Percentiles rank a stretch among this genome's conserved stretches.
phyloP scores from a whole-genome alignment of 2,797 vertebrate genomes.

The Cyprinella venusta region DNA sequence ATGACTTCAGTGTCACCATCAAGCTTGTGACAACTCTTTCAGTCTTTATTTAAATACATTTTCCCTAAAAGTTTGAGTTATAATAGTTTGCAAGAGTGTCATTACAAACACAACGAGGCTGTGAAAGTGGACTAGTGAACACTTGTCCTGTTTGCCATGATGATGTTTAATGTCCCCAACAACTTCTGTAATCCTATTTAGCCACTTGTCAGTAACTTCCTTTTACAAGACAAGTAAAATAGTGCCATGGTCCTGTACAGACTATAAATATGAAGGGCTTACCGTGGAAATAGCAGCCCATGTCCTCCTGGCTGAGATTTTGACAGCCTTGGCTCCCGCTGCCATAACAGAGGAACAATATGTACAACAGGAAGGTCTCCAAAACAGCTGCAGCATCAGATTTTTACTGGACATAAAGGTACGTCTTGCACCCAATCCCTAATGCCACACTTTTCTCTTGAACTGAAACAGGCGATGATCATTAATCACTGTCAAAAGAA shows the following conservation, averaged over 20 bases:
- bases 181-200: too few species aligned
- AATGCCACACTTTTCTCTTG: background rate
- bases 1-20: too few species aligned
- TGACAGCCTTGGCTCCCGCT: conserved; percentile 46
- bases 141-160: too few species aligned
- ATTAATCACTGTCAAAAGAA: conserved; percentile 1
- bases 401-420: background rate
- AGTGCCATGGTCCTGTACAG: background rate
- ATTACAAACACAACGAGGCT: too few species aligned
- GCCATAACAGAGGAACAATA: conserved; percentile 43
- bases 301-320: conserved; percentile 8
- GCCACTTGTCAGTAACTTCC: too few species aligned
- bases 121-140: too few species aligned
- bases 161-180: too few species aligned
- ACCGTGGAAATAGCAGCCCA: conserved; percentile 10
- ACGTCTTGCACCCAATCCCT: conserved; percentile 6
- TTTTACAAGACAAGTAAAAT: too few species aligned
- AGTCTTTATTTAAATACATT: too few species aligned
- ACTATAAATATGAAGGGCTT: background rate
- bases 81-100: too few species aligned
- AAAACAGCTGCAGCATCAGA: conserved; percentile 24
- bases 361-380: conserved; percentile 36
- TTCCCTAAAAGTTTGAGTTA: too few species aligned
- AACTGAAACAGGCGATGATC: background rate
- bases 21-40: too few species aligned